These are phyloP conservation scores for Crotalus tigris DNA, from an alignment of 2,113 vertebrate species.

Conservation along the genomic window DNA sequence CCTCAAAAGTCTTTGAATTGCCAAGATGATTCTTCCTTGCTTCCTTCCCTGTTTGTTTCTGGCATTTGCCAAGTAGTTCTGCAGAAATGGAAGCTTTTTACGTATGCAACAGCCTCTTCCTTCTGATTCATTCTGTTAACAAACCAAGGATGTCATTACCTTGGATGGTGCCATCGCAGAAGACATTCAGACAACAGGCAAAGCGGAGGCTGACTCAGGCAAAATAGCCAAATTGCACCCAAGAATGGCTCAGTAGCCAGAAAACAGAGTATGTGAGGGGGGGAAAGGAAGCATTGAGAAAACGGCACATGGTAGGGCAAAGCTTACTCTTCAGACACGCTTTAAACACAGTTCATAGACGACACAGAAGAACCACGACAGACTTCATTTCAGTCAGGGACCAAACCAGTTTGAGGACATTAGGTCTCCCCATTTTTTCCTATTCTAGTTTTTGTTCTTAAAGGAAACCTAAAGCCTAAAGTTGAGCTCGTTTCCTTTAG, in stretches of 20 bases:
- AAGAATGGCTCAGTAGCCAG: not conserved
- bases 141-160: conserved; percentile 57
- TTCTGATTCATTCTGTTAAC: conserved; percentile 66
- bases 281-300: conserved; percentile 27
- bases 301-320: not conserved
- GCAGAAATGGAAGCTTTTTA: conserved; percentile 63
- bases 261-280: conserved; percentile 28
- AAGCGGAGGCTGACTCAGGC: conserved; percentile 53
- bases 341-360: not conserved
- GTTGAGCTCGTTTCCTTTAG: conserved; percentile 19
- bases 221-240: conserved; percentile 43
- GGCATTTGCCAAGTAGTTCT: conserved; percentile 56
- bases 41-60: conserved; percentile 26
- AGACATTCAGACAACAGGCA: conserved; percentile 56
- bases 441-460: not conserved
- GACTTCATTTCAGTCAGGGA: not conserved
- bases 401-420: not conserved
- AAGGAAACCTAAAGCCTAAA: not conserved
- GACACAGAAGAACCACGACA: not conserved
- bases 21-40: conserved; percentile 26
- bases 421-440: not conserved
- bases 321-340: not conserved
- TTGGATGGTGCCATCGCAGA: conserved; percentile 52
- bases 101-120: conserved; percentile 55
- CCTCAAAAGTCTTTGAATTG: not conserved